Percentiles rank a stretch among this genome's conserved stretches.
phyloP scores from a whole-genome alignment of 2,113 vertebrate species.

The Barnardius zonarius region DNA sequence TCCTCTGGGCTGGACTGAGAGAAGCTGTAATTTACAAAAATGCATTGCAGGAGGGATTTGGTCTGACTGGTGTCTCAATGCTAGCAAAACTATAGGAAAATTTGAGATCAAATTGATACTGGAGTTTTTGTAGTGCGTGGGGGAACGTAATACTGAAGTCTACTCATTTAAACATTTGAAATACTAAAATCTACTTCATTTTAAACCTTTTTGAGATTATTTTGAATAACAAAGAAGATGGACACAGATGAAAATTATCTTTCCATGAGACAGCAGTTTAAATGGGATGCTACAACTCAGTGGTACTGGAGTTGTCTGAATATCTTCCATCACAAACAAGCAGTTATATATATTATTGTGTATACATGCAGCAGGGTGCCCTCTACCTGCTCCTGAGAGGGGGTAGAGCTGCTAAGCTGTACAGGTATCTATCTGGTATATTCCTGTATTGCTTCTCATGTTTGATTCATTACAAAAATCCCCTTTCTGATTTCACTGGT shows the following conservation, averaged over 20 bases:
- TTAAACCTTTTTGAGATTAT: background rate
- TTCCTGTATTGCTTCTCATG: background rate
- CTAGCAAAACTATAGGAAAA: background rate
- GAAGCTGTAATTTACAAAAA: background rate
- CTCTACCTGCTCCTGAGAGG: background rate
- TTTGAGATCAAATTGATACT: background rate
- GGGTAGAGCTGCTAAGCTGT: background rate
- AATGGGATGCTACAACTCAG: background rate
- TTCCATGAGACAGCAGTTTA: background rate
- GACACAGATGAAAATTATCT: background rate
- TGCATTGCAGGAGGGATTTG: background rate
- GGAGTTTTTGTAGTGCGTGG: background rate
- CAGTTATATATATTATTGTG: no score
- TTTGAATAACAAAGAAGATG: background rate
- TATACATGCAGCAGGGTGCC: background rate
- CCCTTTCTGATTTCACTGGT: background rate
- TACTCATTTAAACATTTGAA: background rate
- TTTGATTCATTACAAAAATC: background rate
- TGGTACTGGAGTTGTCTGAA: no score
- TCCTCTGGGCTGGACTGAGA: background rate
- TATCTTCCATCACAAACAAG: background rate
- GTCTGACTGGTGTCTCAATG: accelerated
- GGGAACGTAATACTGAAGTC: background rate
- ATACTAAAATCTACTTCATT: background rate
- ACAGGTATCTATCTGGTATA: background rate